phyloP scores from a whole-genome alignment of 2,888 invertebrate genomes.

The Frankliniella intonsa region DNA sequence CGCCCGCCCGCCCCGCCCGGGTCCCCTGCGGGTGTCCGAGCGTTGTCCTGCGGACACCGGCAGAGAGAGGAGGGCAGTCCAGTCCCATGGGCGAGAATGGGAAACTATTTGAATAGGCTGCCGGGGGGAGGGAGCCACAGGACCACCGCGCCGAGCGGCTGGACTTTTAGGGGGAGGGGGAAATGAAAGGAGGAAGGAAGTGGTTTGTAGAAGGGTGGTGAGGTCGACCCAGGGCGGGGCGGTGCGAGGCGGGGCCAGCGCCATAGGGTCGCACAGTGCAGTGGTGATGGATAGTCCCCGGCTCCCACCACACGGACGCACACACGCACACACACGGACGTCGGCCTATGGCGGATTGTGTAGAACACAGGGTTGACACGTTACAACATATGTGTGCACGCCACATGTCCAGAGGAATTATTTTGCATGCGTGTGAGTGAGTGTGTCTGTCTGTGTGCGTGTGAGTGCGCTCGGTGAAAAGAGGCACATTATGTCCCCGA shows the following conservation, averaged over 20 bases:
- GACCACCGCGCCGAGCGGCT: background rate
- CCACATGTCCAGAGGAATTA: background rate
- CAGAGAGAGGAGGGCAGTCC: background rate
- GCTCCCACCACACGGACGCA: background rate
- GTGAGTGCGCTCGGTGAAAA: background rate
- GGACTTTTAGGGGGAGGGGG: background rate
- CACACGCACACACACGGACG: background rate
- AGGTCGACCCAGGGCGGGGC: background rate
- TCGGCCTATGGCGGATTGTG: too few species aligned
- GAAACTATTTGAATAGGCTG: slow-evolving; percentile 1
- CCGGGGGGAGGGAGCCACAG: background rate
- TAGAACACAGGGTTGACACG: background rate
- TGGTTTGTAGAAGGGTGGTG: background rate
- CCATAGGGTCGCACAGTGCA: background rate
- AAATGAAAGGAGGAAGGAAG: background rate
- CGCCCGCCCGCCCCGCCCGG: too few species aligned
- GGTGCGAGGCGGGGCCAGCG: background rate
- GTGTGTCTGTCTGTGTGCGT: background rate
- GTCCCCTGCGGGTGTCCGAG: too few species aligned
- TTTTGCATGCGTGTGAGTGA: background rate
- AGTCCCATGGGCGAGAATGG: slow-evolving; percentile 10
- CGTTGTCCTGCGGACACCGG: background rate
- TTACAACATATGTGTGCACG: background rate
- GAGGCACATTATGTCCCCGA: too few species aligned
- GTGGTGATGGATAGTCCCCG: background rate